Evolutionary conservation across 35 echinoderm and acorn worm genomes (phyloP), one percentile per base, ranked within the genome.

Genomic region (Anneissia japonica): DNA sequence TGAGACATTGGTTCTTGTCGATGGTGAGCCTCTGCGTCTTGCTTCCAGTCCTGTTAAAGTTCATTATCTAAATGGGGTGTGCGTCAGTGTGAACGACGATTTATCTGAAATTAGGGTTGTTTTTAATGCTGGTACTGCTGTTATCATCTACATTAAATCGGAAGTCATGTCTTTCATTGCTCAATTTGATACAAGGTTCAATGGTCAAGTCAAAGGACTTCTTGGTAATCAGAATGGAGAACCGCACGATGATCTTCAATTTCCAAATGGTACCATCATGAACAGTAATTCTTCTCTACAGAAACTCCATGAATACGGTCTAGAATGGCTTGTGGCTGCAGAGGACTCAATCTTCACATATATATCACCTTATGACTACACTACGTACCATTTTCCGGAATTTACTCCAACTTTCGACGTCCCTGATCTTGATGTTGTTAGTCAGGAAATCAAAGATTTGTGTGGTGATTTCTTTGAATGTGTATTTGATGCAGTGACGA

Each of bases 171-270:
- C 91, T 30, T 92, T 88, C 55, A 84, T 84, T 30, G 35, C 79
- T 13, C 85, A 92, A 73, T 34, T 92, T n/a, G n/a, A n/a, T n/a
- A n/a, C n/a, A n/a, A n/a, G n/a, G n/a, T n/a, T 92, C 30, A 36
- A 88, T 34, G 46, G 76, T 26, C 38, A 85, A 39, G 73, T 84
- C 26, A 16, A 79, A 29, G 91, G 91, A 30, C 91, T 92, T 35
- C 73, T 92, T 16, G 91, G 91, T 40, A 92, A 92, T 73, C 79
- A 84, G 23, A 92, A 92, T 35, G 91, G 81, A 19, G 74, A 84
- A 64, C 38, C 80, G 34, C 74, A 88, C 10, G 91, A 92, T 32
- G 91, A 92, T 36, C 84, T 88, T 72, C 32, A 41, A n/a, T n/a
- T n/a, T n/a, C n/a, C n/a, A n/a, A n/a, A n/a, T n/a, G n/a, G n/a